These are phyloP conservation scores for Platorchestia sp. DNA, from an alignment of 1,140 invertebrate genomes.

Conservation along the genomic window DNA sequence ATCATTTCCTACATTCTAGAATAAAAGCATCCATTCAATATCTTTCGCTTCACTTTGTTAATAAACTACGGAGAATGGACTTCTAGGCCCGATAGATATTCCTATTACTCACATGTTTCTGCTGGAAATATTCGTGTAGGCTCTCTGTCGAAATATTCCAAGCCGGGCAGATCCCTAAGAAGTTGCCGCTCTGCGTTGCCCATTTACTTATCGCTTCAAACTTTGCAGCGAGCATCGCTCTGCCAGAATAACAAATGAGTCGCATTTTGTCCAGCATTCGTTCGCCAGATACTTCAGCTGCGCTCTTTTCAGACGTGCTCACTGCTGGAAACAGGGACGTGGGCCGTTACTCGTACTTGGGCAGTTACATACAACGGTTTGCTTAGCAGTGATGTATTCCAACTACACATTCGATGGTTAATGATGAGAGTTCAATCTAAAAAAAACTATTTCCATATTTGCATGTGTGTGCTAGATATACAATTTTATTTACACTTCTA, in stretches of 20 bases:
- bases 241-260: slow-evolving; percentile 39
- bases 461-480: too few relatives aligned
- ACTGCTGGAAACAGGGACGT: not conserved
- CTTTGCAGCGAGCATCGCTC: slow-evolving; percentile 31
- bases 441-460: too few relatives aligned
- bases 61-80: not conserved
- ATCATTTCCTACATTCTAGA: not conserved
- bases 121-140: not conserved
- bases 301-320: not conserved
- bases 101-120: not conserved
- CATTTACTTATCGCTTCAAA: slow-evolving; percentile 46
- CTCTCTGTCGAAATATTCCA: not conserved
- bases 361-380: not conserved
- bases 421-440: not conserved
- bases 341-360: not conserved
- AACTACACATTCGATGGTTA: not conserved
- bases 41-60: not conserved
- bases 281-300: slow-evolving; percentile 32
- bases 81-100: not conserved
- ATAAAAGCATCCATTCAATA: not conserved
- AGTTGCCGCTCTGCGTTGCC: slow-evolving; percentile 26
- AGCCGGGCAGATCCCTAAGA: slow-evolving; percentile 8
- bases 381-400: not conserved
- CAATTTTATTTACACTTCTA: too few relatives aligned
- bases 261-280: slow-evolving; percentile 39